phyloP scores from a whole-genome alignment of 2,888 invertebrate genomes.

The Eumerus sabulonum region DNA sequence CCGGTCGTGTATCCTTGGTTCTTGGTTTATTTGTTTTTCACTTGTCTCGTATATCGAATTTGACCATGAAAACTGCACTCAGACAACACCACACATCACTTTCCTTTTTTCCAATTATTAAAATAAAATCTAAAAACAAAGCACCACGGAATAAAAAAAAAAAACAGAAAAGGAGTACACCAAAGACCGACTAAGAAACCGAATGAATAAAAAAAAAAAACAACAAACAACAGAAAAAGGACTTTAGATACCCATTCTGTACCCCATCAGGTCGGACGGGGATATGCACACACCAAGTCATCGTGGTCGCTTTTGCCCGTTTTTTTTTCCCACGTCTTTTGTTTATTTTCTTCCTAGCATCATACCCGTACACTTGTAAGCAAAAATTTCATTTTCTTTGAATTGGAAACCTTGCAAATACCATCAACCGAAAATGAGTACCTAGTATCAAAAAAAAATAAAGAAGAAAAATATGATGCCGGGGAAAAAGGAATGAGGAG shows the following conservation, averaged over 20 bases:
- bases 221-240: too few relatives aligned
- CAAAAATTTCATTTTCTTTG: constrained; percentile 47
- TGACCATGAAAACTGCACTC: constrained; percentile 64
- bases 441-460: constrained; percentile 18
- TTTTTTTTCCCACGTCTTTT: constrained; percentile 1
- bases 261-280: constrained; percentile 12
- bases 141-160: constrained; percentile 19
- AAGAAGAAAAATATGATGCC: constrained; percentile 9
- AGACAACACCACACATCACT: constrained; percentile 63
- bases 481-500: constrained; percentile 27
- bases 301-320: background rate
- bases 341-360: background rate
- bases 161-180: constrained; percentile 22
- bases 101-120: constrained; percentile 62
- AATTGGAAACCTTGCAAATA: constrained; percentile 63
- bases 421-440: constrained; percentile 41
- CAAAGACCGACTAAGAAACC: too few relatives aligned
- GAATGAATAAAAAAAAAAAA: too few relatives aligned
- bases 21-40: constrained; percentile 50
- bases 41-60: constrained; percentile 8
- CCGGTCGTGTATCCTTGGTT: constrained; percentile 51
- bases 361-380: constrained; percentile 36
- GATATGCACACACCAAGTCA: constrained; percentile 32
- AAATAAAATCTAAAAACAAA: constrained; percentile 45
- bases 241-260: constrained; percentile 15